Evolutionary conservation across 2,797 vertebrate species (phyloP).

Genomic region (Cuniculus paca): DNA sequence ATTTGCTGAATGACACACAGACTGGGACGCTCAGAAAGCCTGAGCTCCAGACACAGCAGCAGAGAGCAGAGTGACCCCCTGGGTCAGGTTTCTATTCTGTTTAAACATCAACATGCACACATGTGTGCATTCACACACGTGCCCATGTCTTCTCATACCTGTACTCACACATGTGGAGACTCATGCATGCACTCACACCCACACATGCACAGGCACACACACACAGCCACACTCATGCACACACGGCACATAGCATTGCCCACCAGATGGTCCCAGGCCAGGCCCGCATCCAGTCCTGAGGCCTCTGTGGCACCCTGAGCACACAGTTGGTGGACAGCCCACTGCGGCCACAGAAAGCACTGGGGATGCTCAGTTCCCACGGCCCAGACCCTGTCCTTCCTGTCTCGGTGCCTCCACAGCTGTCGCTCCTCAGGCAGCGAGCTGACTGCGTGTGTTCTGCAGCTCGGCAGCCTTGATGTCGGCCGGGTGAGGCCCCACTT

Average conservation of each 20-base stretch:
- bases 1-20: not conserved
- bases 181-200: too few relatives aligned
- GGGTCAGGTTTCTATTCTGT: too few relatives aligned
- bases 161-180: not conserved
- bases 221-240: not conserved
- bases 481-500: not conserved
- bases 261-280: not conserved
- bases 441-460: not conserved
- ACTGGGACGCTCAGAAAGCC: not conserved
- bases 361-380: fast-evolving
- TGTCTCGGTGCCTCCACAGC: too few relatives aligned
- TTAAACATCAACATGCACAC: not conserved
- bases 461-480: not conserved
- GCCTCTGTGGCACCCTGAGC: not conserved
- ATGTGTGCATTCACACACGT: not conserved
- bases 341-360: not conserved
- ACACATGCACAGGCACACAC: not conserved
- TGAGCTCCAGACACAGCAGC: not conserved
- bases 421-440: too few relatives aligned
- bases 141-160: not conserved
- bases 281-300: too few relatives aligned
- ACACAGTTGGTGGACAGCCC: not conserved
- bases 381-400: fast-evolving
- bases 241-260: not conserved
- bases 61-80: not conserved